Percentiles rank a stretch among this genome's conserved stretches.
Evolutionary conservation across 2,113 vertebrate genomes (phyloP).

Genomic region (Narcine bancroftii): DNA sequence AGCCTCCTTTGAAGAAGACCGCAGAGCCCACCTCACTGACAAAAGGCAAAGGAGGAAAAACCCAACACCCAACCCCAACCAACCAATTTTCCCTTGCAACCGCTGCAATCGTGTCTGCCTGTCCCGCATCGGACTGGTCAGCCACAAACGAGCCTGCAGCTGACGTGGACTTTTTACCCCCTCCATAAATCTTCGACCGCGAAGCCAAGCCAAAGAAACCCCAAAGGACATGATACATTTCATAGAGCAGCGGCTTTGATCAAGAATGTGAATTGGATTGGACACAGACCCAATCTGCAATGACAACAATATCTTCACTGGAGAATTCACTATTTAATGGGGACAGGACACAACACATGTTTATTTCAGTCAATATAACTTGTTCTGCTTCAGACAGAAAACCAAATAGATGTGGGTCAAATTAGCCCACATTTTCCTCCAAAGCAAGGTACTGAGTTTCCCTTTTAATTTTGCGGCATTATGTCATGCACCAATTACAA

Average conservation of each 20-base stretch:
- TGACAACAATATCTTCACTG: not conserved
- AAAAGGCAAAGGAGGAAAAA: too few species aligned
- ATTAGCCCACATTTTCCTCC: not conserved
- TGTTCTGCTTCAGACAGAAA: not conserved
- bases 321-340: not conserved
- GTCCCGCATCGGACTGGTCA: too few species aligned
- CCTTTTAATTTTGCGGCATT: not conserved
- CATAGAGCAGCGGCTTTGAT: not conserved
- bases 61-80: too few species aligned
- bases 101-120: too few species aligned
- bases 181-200: too few species aligned
- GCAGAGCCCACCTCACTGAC: too few species aligned
- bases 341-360: not conserved
- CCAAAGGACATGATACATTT: not conserved
- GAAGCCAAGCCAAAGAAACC: too few species aligned
- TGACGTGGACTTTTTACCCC: too few species aligned
- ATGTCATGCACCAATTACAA: not conserved
- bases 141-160: too few species aligned
- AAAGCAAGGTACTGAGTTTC: not conserved
- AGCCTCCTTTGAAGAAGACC: too few species aligned
- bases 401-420: not conserved
- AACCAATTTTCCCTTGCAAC: too few species aligned
- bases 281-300: not conserved
- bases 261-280: not conserved
- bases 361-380: slow-evolving; percentile 15